Evolutionary conservation across 2,113 vertebrate genomes (phyloP), one percentile per base, ranked within the genome.

Genomic region (Chamaetylas fuelleborni): DNA sequence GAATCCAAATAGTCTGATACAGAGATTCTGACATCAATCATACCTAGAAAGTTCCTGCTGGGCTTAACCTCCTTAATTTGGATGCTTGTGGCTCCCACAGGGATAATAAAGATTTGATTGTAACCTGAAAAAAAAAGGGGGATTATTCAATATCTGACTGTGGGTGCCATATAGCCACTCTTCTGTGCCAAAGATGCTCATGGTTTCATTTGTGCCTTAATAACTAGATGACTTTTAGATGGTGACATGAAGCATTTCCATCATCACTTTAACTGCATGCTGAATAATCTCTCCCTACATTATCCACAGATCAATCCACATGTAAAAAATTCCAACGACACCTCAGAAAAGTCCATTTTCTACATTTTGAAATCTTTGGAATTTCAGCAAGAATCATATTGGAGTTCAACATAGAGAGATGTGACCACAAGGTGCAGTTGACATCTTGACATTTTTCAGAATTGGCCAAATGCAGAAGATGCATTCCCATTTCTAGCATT

Each of bases 41-140:
- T 97, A 99, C 99, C 99, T n/a, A 99, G 88, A 69, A 99, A 99
- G 92, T 99, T 99, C 47, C 98, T 99, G 89, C 98, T 98, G n/a
- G 99, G 98, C 3, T 96, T 96, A 5, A 96, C 98, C 88, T 99
- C 99, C 94, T 98, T 98, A 66, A 99, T 98, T 74, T 45, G 98
- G 86, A 99, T 98, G 91, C 98, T 99, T 25, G 98, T 99, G 51
- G 99, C 99, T 77, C 99, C 99, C 47, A 96, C 72, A 1, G 99
- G 99, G 76, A 99, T 98, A 85, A 98, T 97, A 85, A 99, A 98
- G 88, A 99, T 98, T 96, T 99, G 99, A 97, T 99, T 99, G 97
- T 99, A 99, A 93, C 99, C 99, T 99, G 88, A 24, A 65, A 33
- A 67, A 78, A 73, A 33, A 61, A 34, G 3, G 12, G 23, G 1